phyloP scores from a whole-genome alignment of 2,888 invertebrate species.

The Patella caerulea region DNA sequence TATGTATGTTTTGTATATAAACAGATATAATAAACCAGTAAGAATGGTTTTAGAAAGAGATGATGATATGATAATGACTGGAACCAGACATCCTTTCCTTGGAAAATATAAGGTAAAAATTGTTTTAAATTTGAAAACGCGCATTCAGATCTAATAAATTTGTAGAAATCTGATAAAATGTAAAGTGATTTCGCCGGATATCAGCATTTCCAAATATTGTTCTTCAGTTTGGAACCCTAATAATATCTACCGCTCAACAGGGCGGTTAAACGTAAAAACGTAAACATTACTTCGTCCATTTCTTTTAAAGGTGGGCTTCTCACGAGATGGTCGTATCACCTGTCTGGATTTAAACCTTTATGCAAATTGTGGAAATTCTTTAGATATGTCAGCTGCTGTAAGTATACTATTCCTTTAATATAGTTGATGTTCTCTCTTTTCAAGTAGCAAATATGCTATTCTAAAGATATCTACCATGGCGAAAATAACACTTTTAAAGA shows the following conservation, averaged over 20 bases:
- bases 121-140: slow-evolving; percentile 63
- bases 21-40: slow-evolving; percentile 79
- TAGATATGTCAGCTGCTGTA: slow-evolving; percentile 50
- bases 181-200: no score
- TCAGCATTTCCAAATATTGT: no score
- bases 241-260: no score
- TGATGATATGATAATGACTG: slow-evolving; percentile 90
- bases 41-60: slow-evolving; percentile 90
- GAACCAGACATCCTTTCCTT: slow-evolving; percentile 88
- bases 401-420: slow-evolving; percentile 16
- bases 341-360: slow-evolving; percentile 51
- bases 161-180: no score
- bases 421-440: no score
- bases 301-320: slow-evolving; percentile 75
- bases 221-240: no score
- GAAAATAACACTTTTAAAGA: no score
- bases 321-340: slow-evolving; percentile 70
- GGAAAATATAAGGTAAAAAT: slow-evolving; percentile 87
- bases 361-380: slow-evolving; percentile 52
- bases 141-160: no score
- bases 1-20: background rate
- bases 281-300: background rate
- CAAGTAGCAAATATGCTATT: no score
- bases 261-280: no score
- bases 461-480: no score